Percentiles rank a stretch among this genome's conserved stretches.
Evolutionary conservation across 2,113 vertebrate species (phyloP).

Genomic region (Neolamprologus devosi): DNA sequence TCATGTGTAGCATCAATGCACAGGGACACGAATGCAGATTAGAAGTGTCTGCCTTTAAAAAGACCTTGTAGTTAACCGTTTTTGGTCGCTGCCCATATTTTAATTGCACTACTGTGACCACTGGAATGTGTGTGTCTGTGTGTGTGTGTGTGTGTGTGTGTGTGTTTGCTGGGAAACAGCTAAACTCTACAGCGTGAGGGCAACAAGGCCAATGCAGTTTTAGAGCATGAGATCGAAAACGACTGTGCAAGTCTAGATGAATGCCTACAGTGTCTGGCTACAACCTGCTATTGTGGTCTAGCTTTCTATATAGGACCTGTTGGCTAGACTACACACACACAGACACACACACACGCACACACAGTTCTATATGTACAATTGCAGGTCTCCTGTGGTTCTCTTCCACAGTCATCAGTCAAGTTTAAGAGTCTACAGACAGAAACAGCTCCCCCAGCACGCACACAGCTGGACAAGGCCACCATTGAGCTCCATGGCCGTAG

Average conservation of each 20-base stretch:
- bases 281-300: constrained; percentile 59
- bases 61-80: neutral
- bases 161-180: neutral
- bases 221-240: constrained; percentile 14
- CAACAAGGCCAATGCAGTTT: constrained; percentile 3
- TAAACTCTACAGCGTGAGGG: constrained; percentile 3
- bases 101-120: constrained; percentile 1
- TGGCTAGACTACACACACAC: neutral
- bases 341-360: neutral
- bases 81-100: neutral
- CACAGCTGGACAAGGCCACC: constrained; percentile 44
- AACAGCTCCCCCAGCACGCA: constrained; percentile 2
- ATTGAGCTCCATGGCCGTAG: constrained; percentile 28
- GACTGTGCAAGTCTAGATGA: constrained; percentile 10
- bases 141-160: neutral
- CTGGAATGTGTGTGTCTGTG: constrained; percentile 8
- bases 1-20: neutral
- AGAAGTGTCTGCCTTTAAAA: neutral
- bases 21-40: neutral
- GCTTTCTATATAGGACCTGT: constrained; percentile 28
- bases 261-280: constrained; percentile 43
- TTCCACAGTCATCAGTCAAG: constrained; percentile 40
- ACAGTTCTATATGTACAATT: constrained; percentile 9
- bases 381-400: constrained; percentile 33
- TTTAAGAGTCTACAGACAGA: constrained; percentile 35